Evolutionary conservation across 2,888 invertebrate species (phyloP).

Genomic region (Poecilobothrus nobilitatus): DNA sequence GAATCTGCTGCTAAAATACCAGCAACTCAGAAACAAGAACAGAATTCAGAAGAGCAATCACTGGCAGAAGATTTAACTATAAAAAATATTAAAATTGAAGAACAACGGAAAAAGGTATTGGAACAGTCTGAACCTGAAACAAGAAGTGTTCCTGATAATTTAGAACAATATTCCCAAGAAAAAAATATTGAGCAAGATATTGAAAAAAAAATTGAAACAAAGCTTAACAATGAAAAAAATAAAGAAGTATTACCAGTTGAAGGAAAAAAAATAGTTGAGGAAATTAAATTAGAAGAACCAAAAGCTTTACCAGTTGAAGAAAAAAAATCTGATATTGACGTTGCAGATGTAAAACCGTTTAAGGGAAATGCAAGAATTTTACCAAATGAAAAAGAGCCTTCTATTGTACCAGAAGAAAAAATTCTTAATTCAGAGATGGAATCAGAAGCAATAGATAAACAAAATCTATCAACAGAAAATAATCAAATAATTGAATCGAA

Average conservation of each 20-base stretch:
- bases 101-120: not conserved
- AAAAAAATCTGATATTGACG: not conserved
- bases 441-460: not conserved
- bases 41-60: not conserved
- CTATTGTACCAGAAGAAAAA: not conserved
- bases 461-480: not conserved
- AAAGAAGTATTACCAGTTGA: too few relatives aligned
- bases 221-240: too few relatives aligned
- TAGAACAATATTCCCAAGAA: not conserved
- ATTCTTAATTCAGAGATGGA: not conserved
- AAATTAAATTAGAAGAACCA: not conserved
- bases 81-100: not conserved
- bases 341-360: too few relatives aligned
- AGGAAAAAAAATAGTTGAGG: not conserved
- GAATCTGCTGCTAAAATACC: not conserved
- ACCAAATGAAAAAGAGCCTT: not conserved
- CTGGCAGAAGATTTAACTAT: not conserved
- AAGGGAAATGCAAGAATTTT: not conserved
- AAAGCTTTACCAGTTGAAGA: not conserved
- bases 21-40: not conserved
- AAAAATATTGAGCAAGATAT: not conserved
- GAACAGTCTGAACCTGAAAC: not conserved
- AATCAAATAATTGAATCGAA: not conserved
- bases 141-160: not conserved
- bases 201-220: too few relatives aligned